Percentiles rank a stretch among this genome's conserved stretches.
These are phyloP conservation scores for Lysandra bellargus DNA, from an alignment of 2,888 invertebrate genomes.

Conservation along the genomic window DNA sequence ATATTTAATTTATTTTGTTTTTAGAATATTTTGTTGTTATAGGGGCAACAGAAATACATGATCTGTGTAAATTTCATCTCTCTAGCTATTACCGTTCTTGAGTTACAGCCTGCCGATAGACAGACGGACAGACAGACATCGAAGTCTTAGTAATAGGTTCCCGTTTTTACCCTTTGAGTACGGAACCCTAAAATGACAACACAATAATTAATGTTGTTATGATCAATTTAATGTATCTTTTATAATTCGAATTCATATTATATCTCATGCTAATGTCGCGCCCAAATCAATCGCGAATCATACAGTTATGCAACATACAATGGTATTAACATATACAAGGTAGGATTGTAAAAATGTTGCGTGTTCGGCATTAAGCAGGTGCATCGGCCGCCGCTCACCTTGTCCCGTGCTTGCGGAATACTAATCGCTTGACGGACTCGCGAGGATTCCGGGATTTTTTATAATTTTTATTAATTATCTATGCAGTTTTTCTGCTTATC, in stretches of 20 bases:
- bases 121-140: no score
- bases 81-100: no score
- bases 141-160: no score
- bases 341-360: conserved; percentile 57
- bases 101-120: no score
- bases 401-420: conserved; percentile 63
- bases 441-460: not conserved
- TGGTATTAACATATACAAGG: conserved; percentile 61
- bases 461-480: no score
- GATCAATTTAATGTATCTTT: not conserved
- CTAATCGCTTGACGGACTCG: conserved; percentile 44
- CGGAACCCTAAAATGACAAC: no score
- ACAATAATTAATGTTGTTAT: not conserved
- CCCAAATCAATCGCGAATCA: not conserved
- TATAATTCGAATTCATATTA: not conserved
- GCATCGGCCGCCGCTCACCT: conserved; percentile 73
- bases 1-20: no score
- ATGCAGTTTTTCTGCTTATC: no score
- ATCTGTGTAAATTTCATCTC: no score
- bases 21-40: no score
- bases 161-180: no score
- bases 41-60: no score
- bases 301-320: conserved; percentile 63
- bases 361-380: conserved; percentile 66
- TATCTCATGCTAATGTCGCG: not conserved